Base-by-base conservation (phyloP, 2,113 vertebrate species). In the Malurus cyaneus region DNA sequence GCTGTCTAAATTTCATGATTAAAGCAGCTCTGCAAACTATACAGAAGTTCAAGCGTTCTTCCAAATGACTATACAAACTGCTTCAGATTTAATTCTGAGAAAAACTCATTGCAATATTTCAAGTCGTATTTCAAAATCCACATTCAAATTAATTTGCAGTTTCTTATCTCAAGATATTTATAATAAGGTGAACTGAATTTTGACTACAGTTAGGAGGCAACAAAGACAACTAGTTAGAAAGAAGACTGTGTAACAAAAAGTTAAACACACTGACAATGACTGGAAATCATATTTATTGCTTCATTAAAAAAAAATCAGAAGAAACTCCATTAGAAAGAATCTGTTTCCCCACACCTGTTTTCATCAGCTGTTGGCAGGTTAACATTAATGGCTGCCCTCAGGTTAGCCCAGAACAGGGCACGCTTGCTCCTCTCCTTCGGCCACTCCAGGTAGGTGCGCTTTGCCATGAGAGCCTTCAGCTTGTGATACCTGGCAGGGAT, bases 381-480 rank as follows among this genome's bases (percentile, higher is more conserved):
- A 76, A 97, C 64, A 69, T 97, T 96, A 82, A 99, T 96, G 9
- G 98, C 96, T 64, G 98, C 98, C 71, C 98, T 97, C 47, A 99
- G 96, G 65, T 98, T 99, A 39, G 98, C 98, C 98, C 98, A 99
- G 96, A 99, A 98, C 56, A 99, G 96, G 46, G 96, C 97, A 17
- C 84, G 98, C 84, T 99, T 99, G 84, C 94, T 97, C 56, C 92
- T 98, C 65, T 99, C 98, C 78, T 97, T 97, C 0, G 98, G 99
- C 98, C 99, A 99, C 96, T 99, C 98, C 93, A 99, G 88, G 62
- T 98, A 99, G 93, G 98, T 99, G 88, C 98, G 97, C 23, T 84
- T 97, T 18, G 93, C 84, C 98, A 99, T 99, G 85, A 81, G 98
- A 93, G 94, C 93, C 95, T 98, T 99, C 39, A 99, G 97, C 88